Evolutionary conservation across 2,888 invertebrate species (phyloP), one percentile per base, ranked within the genome.

Genomic region (Tryphoninae sp.): DNA sequence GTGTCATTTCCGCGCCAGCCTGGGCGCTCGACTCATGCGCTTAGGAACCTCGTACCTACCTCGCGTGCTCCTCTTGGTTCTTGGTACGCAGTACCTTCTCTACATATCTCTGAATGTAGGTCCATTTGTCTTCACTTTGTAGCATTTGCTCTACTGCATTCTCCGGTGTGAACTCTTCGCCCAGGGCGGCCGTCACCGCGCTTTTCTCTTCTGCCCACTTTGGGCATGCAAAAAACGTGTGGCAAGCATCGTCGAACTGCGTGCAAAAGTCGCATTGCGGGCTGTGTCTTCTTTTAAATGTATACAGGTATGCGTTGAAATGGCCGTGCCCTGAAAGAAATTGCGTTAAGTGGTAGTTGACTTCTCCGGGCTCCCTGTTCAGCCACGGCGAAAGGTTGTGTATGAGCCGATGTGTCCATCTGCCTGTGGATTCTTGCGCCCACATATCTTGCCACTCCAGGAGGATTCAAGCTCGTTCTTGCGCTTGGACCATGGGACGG

Each of bases 311-410:
- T 2, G 72, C 61, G 42, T 59, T 40, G 45, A 61, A 72, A 7
- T 3, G 42, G 45, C 45, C 72, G 6, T 72, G 61, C 2, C 72
- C 72, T 42, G 72, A 40, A 4, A 72, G n/a, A 13, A 72, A 19
- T 59, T 72, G 72, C 3, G 72, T 72, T 8, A 42, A 22, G 45
- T 13, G 19, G 7, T 19, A 72, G 26, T 72, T 45, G 2, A 40
- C 8, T 13, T 72, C 72, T 9, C 61, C 61, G 45, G 61, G 61
- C 1, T 72, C 22, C 13, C 61, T n/a, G n/a, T 1, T 61, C 7
- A 45, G 33, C 72, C 58, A 72, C 9, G 61, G 26, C 16, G 22
- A 11, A 8, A 59, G 19, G 45, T 11, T 58, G 13, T 42, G 59
- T 4, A 71, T 71, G 8, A 71, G 58, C 4, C 40, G 26, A 0